These are phyloP conservation scores for Phaethon lepturus DNA, from an alignment of 2,113 vertebrate species.

Conservation along the genomic window DNA sequence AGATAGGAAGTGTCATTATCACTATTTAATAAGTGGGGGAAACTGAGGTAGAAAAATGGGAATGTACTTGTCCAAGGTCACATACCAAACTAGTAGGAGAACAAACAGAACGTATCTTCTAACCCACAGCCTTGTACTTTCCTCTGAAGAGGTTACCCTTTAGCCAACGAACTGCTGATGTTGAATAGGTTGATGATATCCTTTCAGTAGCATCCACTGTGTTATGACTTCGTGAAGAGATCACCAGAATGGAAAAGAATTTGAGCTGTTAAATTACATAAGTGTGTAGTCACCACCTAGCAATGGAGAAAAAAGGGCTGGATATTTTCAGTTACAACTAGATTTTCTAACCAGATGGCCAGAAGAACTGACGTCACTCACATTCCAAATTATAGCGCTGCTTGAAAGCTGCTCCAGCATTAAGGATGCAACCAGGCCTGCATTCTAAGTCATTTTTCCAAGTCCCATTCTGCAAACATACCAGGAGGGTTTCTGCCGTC, in stretches of 20 bases:
- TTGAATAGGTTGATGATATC: background rate
- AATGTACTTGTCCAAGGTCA: background rate
- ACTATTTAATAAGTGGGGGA: background rate
- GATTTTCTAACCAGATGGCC: slow-evolving; percentile 73
- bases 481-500: background rate
- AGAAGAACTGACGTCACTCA: slow-evolving; percentile 74
- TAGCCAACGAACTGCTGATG: background rate
- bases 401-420: slow-evolving; percentile 58
- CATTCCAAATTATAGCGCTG: slow-evolving; percentile 71
- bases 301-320: slow-evolving; percentile 71
- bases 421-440: slow-evolving; percentile 53
- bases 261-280: slow-evolving; percentile 72
- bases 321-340: slow-evolving; percentile 73
- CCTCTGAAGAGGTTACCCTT: background rate
- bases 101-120: background rate
- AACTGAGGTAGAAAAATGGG: slow-evolving; percentile 17
- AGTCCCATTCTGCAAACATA: background rate
- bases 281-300: slow-evolving; percentile 70
- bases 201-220: slow-evolving; percentile 8
- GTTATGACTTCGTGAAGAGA: slow-evolving; percentile 18
- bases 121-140: background rate
- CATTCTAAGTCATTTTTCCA: slow-evolving; percentile 27
- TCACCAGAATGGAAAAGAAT: slow-evolving; percentile 69
- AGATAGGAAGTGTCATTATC: slow-evolving; percentile 15
- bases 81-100: background rate